A percentile compares a stretch with the other conserved stretches of the same genome.
phyloP scores from a whole-genome alignment of 2,797 vertebrate genomes.

The Platyrinchus mystaceus region DNA sequence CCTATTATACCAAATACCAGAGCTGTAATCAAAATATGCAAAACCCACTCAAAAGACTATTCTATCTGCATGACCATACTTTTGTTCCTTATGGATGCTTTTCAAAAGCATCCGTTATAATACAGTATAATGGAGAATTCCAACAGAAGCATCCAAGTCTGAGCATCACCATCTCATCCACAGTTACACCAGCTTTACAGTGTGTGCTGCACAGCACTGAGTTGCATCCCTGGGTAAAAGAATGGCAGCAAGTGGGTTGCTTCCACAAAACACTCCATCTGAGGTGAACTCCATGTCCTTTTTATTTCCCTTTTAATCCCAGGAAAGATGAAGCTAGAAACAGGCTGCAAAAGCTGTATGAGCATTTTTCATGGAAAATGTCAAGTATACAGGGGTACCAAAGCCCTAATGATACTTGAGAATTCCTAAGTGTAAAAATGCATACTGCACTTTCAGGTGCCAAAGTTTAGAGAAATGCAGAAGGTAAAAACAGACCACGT shows the following conservation, averaged over 20 bases:
- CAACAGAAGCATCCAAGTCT: background rate
- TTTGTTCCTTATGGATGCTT: background rate
- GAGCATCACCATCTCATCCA: background rate
- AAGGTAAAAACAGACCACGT: background rate
- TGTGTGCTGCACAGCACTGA: accelerated
- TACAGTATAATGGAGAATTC: background rate
- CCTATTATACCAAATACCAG: background rate
- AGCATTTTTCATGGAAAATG: background rate
- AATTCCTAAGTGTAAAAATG: background rate
- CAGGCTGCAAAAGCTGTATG: background rate
- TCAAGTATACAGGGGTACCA: background rate
- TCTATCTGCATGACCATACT: accelerated
- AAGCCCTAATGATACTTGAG: background rate
- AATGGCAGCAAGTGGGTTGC: background rate
- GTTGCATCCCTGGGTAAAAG: background rate
- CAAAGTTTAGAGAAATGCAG: background rate
- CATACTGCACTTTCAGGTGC: background rate
- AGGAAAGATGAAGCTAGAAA: background rate
- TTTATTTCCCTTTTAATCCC: background rate
- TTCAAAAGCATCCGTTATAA: background rate
- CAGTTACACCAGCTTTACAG: background rate
- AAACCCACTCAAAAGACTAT: background rate
- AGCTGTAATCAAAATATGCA: background rate
- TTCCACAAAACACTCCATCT: background rate
- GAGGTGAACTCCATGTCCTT: background rate